These are phyloP conservation scores for Sporophila hypoxantha DNA, from an alignment of 2,113 vertebrate species.

Conservation along the genomic window DNA sequence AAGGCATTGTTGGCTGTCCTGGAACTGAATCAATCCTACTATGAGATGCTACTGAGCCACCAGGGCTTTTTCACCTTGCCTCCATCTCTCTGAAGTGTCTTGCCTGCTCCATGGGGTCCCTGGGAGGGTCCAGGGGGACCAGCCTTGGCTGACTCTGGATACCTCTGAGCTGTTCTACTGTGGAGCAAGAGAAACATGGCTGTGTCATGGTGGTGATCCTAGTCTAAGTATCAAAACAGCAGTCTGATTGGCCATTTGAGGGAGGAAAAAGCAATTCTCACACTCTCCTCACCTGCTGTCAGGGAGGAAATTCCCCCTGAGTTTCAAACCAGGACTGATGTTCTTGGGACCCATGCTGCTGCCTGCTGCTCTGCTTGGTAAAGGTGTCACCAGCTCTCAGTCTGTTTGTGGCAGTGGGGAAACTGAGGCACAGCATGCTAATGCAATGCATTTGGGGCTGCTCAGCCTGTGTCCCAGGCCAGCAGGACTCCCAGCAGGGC, in stretches of 20 bases:
- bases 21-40: not conserved
- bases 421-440: not conserved
- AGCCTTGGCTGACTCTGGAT: not conserved
- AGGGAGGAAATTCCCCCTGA: rapidly evolving
- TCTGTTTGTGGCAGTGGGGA: not conserved
- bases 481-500: not conserved
- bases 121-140: not conserved
- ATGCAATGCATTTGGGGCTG: not conserved
- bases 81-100: not conserved
- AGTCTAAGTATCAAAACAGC: not conserved
- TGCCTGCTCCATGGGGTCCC: not conserved
- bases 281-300: not conserved
- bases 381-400: not conserved
- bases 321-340: rapidly evolving
- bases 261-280: not conserved
- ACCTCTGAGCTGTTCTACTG: rapidly evolving
- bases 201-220: not conserved
- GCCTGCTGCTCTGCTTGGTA: not conserved
- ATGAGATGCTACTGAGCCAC: rapidly evolving
- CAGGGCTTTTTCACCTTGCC: not conserved
- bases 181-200: rapidly evolving
- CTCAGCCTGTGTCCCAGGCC: not conserved
- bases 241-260: not conserved
- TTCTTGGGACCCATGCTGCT: not conserved
- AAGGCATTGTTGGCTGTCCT: rapidly evolving